Percentiles rank a stretch among this genome's conserved stretches.
These are phyloP conservation scores for Acrocyrtus sp. DNA, from an alignment of 2,888 invertebrate species.

Conservation along the genomic window DNA sequence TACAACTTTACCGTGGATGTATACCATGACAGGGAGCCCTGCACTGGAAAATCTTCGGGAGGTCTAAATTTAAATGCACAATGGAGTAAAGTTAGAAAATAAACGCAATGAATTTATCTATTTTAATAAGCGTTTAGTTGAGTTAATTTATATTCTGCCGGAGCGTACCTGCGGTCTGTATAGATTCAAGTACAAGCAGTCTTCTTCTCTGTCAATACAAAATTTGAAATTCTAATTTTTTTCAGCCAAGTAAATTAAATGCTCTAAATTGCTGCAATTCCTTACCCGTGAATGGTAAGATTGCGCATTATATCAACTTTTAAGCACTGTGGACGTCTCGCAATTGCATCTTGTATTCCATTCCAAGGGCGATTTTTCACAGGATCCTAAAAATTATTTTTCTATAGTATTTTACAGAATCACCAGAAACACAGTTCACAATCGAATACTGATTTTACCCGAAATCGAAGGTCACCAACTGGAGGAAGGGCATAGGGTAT, in stretches of 20 bases:
- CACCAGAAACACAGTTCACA: too few species aligned
- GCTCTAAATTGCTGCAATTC: too few species aligned
- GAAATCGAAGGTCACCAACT: constrained; percentile 80
- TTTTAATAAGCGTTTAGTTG: too few species aligned
- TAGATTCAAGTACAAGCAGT: constrained; percentile 59
- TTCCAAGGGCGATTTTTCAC: constrained; percentile 52
- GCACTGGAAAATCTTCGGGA: neutral
- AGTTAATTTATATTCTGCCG: too few species aligned
- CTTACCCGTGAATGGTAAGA: constrained; percentile 40
- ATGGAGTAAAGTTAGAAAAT: too few species aligned
- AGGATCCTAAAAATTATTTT: constrained; percentile 53
- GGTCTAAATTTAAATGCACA: too few species aligned
- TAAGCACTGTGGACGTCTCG: constrained; percentile 52
- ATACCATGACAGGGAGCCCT: constrained; percentile 55
- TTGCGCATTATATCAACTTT: constrained; percentile 54
- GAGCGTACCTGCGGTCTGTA: neutral
- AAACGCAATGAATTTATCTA: too few species aligned
- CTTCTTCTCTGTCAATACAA: constrained; percentile 55
- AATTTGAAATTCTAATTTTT: too few species aligned
- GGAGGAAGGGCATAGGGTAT: constrained; percentile 93
- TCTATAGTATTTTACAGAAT: too few species aligned
- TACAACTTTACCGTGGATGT: constrained; percentile 55
- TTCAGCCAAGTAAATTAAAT: too few species aligned
- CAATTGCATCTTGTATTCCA: constrained; percentile 54
- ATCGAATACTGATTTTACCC: too few species aligned